These are phyloP conservation scores for Micropoecilia bifurca DNA, from an alignment of 2,797 vertebrate genomes.

Conservation along the genomic window DNA sequence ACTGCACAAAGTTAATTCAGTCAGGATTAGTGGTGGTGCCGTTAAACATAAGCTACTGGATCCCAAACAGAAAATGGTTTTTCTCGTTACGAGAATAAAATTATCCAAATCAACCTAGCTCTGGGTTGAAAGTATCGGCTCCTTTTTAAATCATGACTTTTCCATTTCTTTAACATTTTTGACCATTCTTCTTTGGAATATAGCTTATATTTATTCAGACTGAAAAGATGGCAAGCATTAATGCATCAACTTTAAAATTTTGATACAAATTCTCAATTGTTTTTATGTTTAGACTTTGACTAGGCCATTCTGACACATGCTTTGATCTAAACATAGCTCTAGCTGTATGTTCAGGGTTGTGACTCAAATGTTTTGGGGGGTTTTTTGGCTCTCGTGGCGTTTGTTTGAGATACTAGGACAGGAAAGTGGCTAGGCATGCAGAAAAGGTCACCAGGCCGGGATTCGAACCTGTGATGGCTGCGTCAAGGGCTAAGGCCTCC, in stretches of 20 bases:
- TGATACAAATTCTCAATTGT: neutral
- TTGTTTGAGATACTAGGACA: neutral
- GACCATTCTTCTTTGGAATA: neutral
- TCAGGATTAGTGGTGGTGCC: constrained; percentile 36
- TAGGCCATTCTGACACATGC: neutral
- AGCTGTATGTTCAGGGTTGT: neutral
- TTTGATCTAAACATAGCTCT: neutral
- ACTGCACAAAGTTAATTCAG: constrained; percentile 44
- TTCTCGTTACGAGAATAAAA: neutral
- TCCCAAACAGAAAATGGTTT: neutral
- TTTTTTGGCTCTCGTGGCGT: no score
- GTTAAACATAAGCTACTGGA: constrained; percentile 4
- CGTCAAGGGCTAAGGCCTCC: no score
- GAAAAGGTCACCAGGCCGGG: no score
- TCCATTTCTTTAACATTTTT: neutral
- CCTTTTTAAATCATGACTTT: neutral
- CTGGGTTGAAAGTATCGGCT: neutral
- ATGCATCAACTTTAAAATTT: neutral
- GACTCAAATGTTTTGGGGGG: neutral
- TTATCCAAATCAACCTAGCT: neutral
- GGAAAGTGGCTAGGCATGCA: no score
- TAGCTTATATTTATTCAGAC: neutral
- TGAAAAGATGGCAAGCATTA: neutral
- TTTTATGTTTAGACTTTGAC: neutral
- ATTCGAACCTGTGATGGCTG: no score